Evolutionary conservation across 2,797 vertebrate genomes (phyloP), one percentile per base, ranked within the genome.

Genomic region (Poecilia picta): DNA sequence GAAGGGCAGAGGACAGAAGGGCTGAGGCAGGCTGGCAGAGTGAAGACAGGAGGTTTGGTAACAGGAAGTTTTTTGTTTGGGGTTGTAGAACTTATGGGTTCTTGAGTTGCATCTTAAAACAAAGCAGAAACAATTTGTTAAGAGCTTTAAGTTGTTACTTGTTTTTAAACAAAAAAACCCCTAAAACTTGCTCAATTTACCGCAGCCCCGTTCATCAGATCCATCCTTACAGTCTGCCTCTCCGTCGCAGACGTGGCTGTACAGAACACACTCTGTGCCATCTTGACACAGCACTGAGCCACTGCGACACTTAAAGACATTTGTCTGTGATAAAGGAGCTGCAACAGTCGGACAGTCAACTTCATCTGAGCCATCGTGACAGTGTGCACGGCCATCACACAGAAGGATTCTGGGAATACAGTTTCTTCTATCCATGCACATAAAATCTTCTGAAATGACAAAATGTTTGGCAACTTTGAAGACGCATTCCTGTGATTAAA

Each of bases 181-280:
- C 10, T 13, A 12, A 68, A 41, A 68, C 3, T 11, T 20, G 36
- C 64, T 68, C 20, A 39, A 71, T 88, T 89, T 78, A 77, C 93
- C 76, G 25, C 96, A 97, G 36, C 78, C 88, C 0, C 94, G 83
- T 88, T 98, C 97, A 81, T 98, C 97, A 0, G 96, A 97, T 46
- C 95, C 96, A 53, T 98, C 97, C 1, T 1, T 72, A 75, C 97
- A 97, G 92, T 98, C 97, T 0, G 47, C 80, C 57, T 97, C 96
- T 3, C 97, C 97, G 25, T 98, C 96, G 55, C 97, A 98, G 71
- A 97, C 3, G 3, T 95, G 96, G 20, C 89, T 95, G 66, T 81
- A 83, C 20, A 95, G 85, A 39, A 98, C 85, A 0, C 97, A 97
- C 57, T 93, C 95, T 0, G 76, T 88, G 51, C 95, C 94, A 0